Evolutionary conservation across 1,140 invertebrate genomes (phyloP), one percentile per base, ranked within the genome.

Genomic region (Pseudomyrmex cubaensis): DNA sequence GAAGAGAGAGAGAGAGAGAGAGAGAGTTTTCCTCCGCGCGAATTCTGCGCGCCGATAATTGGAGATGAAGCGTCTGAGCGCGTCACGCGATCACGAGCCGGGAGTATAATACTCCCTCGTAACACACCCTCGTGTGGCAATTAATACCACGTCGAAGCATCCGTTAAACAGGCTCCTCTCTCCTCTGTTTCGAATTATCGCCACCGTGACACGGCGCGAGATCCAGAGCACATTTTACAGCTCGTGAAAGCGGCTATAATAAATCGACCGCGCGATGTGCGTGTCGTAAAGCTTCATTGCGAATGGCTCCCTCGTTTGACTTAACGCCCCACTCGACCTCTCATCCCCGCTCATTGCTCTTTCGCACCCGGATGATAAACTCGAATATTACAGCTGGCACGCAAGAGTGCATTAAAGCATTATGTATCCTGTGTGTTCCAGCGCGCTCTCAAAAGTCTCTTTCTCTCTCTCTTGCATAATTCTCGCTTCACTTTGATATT

Each of bases 31-130:
- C 13, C 35, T 59, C 5, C 35, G 35, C 54, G 76, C 66, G 54
- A 80, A 61, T 72, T 80, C 48, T 67, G 22, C 54, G 44, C 54
- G 54, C 22, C 54, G 44, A 80, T 80, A 67, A 59, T 70, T 80
- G 54, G 59, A 78, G 54, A 25, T 48, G 54, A 59, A 48, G 54
- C 57, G 44, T 56, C 64, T 48, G 46, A 76, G 48, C 13, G 17
- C 25, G 64, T 69, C 63, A 57, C 20, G 15, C 44, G 64, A 48
- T 61, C 20, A 48, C 76, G 17, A 35, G 25, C 61, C 67, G 46
- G 17, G 17, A 22, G 13, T 48, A 62, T 17, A 20, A 13, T 52
- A 35, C 35, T 5, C 0, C 35, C 25, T 25, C 35, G 35, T 35
- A 20, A 17, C 20, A 8, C 5, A 35, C 15, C 74, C n/a, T 48